phyloP scores from a whole-genome alignment of 1,140 invertebrate genomes.

The Drosophila yakuba region DNA sequence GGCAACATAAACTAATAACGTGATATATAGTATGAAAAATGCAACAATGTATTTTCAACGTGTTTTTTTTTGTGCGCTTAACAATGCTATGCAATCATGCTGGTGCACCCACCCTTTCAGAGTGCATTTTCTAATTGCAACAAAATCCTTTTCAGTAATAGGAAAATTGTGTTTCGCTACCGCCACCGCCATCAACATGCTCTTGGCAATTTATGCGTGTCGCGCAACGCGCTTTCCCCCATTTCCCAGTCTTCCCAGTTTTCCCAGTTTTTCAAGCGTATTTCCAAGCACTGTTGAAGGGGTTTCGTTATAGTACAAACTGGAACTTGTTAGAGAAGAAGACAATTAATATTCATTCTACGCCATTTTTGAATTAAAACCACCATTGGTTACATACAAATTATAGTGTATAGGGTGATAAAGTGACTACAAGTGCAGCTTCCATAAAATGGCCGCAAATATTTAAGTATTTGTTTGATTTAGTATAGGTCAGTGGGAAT shows the following conservation, averaged over 20 bases:
- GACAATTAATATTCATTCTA: neutral
- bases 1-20: conserved; percentile 20
- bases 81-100: conserved; percentile 20
- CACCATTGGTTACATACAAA: neutral
- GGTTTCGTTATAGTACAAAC: neutral
- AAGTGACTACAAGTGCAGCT: neutral
- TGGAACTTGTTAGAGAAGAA: neutral
- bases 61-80: neutral
- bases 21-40: conserved; percentile 1
- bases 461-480: conserved; percentile 1
- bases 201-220: conserved; percentile 67
- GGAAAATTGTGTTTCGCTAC: conserved; percentile 73
- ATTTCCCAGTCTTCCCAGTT: too few species aligned
- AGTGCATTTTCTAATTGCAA: conserved; percentile 83
- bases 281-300: conserved; percentile 14
- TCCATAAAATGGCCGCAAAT: neutral
- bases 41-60: neutral
- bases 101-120: conserved; percentile 2
- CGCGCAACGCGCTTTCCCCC: conserved; percentile 37
- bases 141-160: conserved; percentile 75
- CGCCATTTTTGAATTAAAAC: neutral
- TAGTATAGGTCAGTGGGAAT: neutral
- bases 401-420: too few species aligned
- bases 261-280: neutral
- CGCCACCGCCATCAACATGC: conserved; percentile 12